Conservation (phyloP, 1,140 invertebrate genomes). For the Neuroterus valhalla region DNA sequence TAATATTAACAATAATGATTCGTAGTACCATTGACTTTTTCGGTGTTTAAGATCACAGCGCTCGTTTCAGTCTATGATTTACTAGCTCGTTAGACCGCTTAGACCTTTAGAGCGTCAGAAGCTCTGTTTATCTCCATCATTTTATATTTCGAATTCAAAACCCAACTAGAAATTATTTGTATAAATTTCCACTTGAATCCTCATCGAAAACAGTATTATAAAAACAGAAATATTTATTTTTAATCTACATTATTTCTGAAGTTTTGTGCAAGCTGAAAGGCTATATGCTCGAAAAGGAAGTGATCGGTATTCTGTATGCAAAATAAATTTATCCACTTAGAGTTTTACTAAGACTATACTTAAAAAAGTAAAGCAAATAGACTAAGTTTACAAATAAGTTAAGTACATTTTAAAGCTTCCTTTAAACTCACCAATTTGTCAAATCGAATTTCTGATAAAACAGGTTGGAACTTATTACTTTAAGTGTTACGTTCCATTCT, state of each 20-base stretch:
- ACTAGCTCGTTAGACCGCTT: constrained; percentile 55
- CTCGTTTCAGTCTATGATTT: constrained; percentile 69
- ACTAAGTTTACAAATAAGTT: neutral
- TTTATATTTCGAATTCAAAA: neutral
- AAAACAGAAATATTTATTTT: neutral
- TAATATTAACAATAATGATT: constrained; percentile 54
- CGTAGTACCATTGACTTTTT: constrained; percentile 68
- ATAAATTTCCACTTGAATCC: neutral
- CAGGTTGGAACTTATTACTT: neutral
- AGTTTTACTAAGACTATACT: no score
- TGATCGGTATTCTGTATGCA: no score
- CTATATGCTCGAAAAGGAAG: neutral
- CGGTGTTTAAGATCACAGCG: constrained; percentile 72
- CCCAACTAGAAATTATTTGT: neutral
- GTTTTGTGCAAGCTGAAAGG: constrained; percentile 16
- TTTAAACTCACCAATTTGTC: neutral
- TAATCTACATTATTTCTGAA: neutral
- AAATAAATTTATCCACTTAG: no score
- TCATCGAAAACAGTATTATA: neutral
- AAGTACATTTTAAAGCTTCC: constrained; percentile 7
- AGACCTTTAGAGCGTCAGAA: constrained; percentile 43
- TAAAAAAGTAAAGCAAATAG: neutral
- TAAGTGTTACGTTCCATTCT: neutral
- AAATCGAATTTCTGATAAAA: neutral
- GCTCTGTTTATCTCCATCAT: neutral